Base-by-base conservation (phyloP, 1,140 invertebrate genomes). In the Drosophila setifemur region DNA sequence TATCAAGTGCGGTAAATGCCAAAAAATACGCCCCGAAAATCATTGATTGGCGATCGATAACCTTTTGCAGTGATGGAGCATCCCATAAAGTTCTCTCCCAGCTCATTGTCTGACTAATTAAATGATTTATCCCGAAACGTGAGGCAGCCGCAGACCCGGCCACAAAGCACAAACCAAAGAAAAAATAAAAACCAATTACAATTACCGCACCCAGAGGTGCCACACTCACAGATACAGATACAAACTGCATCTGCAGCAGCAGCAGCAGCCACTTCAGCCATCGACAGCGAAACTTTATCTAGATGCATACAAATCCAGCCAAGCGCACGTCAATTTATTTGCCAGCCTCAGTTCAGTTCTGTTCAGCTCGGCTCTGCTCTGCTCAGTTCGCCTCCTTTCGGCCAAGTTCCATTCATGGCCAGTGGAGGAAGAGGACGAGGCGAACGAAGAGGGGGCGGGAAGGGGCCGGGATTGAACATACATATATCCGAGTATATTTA, bases 201-300 rank as follows among this genome's bases (percentile, higher is more conserved):
- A 88, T 82, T 87, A 87, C 82, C 82, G 82, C 82, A 87, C 82
- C 82, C 77, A 88, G 79, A 87, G 82, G 82, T 87, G 83, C 82
- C 83, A 87, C 83, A 82, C 39, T 72, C 61, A 68, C 19, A 54
- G 42, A 50, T 18, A 37, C 35, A 61, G 35, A 40, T 33, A 48
- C 23, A 57, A 61, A 23, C 37, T 42, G 35, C 53, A 79, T 54
- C 63, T 68, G 52, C 49, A 33, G 64, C 52, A 60, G 21, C 48
- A 66, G 25, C 66, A 67, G 54, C 61, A 42, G 55, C 48, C 48
- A 42, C 40, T 33, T 60, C 45, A 39, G 37, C 19, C 48, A 61
- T 61, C 53, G 55, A 43, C 25, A 39, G 53, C 44, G 53, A 77
- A 67, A 78, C 81, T 69, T 86, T 86, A 86, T 86, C 81, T 86